A percentile compares a stretch with the other conserved stretches of the same genome.
Evolutionary conservation across 2,888 invertebrate species (phyloP).

Genomic region (Melangyna quadrimaculata): DNA sequence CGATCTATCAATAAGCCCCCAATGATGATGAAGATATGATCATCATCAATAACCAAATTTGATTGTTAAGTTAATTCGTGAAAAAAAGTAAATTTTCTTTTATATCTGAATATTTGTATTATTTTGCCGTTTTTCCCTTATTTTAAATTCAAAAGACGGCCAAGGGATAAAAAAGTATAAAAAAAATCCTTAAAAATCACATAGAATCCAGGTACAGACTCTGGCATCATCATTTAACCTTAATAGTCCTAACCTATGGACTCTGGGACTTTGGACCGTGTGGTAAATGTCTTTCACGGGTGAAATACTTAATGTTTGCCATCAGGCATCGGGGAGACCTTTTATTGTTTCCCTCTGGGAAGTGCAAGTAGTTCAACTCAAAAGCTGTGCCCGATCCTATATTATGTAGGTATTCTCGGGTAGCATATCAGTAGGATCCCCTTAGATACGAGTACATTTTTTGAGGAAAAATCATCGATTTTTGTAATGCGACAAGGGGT

Average conservation of each 20-base stretch:
- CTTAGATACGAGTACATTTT: slow-evolving; percentile 54
- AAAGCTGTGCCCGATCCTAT: slow-evolving; percentile 32
- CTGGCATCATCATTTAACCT: slow-evolving; percentile 66
- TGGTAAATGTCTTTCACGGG: slow-evolving; percentile 70
- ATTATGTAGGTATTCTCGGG: background rate
- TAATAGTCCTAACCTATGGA: slow-evolving; percentile 71
- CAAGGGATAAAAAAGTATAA: slow-evolving; percentile 17
- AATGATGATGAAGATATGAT: slow-evolving; percentile 41
- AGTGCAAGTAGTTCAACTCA: slow-evolving; percentile 25
- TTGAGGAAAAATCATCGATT: slow-evolving; percentile 66
- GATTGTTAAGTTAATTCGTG: slow-evolving; percentile 49
- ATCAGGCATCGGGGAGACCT: slow-evolving; percentile 50
- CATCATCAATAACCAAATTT: slow-evolving; percentile 71
- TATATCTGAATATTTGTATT: slow-evolving; percentile 21
- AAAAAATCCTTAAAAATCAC: slow-evolving; percentile 17
- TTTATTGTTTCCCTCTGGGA: slow-evolving; percentile 34
- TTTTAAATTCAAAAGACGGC: slow-evolving; percentile 27
- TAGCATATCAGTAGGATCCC: slow-evolving; percentile 31
- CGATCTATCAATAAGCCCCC: slow-evolving; percentile 49
- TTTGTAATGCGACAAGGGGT: slow-evolving; percentile 61
- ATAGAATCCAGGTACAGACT: slow-evolving; percentile 48
- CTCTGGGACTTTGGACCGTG: slow-evolving; percentile 62
- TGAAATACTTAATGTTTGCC: slow-evolving; percentile 55
- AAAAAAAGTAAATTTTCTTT: slow-evolving; percentile 4
- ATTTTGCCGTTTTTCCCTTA: background rate